Percentiles rank a stretch among this genome's conserved stretches.
These are phyloP conservation scores for Stomatorhinus ivindoensis DNA, from an alignment of 2,113 vertebrate species.

Conservation along the genomic window DNA sequence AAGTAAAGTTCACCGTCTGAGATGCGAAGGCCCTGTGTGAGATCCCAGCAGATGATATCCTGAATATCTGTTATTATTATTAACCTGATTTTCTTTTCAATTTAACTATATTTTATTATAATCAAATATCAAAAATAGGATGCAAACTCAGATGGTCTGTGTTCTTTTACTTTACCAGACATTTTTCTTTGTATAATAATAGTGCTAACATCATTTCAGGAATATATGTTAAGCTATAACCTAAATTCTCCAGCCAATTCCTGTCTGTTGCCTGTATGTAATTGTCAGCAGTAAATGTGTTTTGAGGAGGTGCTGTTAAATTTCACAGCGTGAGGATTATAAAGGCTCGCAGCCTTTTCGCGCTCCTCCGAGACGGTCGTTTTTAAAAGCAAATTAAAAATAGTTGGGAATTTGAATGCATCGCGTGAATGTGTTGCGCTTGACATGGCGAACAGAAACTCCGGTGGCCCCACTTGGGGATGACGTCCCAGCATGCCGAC, in stretches of 20 bases:
- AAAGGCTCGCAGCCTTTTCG: background rate
- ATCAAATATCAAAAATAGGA: background rate
- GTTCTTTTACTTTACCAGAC: background rate
- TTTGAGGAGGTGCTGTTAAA: background rate
- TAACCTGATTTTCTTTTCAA: background rate
- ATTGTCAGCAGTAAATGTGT: background rate
- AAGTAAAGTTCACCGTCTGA: background rate
- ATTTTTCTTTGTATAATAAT: background rate
- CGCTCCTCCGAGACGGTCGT: background rate
- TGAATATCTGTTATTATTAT: background rate
- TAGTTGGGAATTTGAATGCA: background rate
- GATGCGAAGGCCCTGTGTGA: background rate
- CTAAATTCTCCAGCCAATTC: background rate
- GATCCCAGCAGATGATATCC: background rate
- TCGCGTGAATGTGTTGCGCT: background rate
- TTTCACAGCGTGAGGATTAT: background rate
- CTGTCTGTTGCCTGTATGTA: background rate
- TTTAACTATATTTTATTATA: background rate
- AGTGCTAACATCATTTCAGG: background rate
- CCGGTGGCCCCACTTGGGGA: background rate
- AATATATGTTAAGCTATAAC: background rate
- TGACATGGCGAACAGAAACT: background rate
- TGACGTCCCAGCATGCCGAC: background rate
- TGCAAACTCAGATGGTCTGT: background rate
- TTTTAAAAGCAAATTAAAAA: background rate